phyloP scores from a whole-genome alignment of 2,797 vertebrate genomes.

The Dryobates pubescens region DNA sequence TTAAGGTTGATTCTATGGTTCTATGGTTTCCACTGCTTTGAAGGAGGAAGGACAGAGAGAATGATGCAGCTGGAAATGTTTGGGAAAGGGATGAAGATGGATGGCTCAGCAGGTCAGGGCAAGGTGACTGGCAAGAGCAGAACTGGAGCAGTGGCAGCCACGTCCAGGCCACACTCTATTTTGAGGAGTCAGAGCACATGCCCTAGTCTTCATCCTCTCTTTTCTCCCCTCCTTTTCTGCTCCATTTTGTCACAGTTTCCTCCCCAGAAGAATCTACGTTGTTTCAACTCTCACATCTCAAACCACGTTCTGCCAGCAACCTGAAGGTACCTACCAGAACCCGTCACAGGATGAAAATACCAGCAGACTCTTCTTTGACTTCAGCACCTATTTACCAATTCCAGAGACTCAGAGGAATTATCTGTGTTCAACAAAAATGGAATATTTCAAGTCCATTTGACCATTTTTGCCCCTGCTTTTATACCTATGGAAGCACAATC shows the following conservation, averaged over 20 bases:
- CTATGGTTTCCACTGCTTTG: not conserved
- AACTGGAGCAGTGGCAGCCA: not conserved
- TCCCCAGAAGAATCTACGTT: not conserved
- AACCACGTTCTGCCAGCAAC: not conserved
- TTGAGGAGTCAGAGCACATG: not conserved
- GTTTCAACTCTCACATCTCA: not conserved
- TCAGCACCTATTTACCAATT: not conserved
- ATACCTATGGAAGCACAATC: not conserved
- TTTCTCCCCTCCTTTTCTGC: not conserved
- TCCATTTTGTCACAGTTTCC: not conserved
- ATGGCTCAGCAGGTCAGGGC: not conserved
- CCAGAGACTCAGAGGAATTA: not conserved
- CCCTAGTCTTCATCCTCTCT: not conserved
- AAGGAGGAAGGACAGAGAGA: not conserved
- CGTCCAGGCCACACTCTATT: fast-evolving
- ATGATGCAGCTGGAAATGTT: fast-evolving
- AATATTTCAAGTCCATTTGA: not conserved
- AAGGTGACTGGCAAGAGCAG: not conserved
- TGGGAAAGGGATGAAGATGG: not conserved
- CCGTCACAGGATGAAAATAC: not conserved
- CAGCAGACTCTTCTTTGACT: not conserved
- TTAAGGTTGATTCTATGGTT: not conserved
- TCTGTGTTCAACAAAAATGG: not conserved
- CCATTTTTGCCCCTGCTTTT: not conserved
- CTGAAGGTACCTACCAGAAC: fast-evolving